phyloP scores from a whole-genome alignment of 1,140 invertebrate species.

The Brevipalpus yothersi region DNA sequence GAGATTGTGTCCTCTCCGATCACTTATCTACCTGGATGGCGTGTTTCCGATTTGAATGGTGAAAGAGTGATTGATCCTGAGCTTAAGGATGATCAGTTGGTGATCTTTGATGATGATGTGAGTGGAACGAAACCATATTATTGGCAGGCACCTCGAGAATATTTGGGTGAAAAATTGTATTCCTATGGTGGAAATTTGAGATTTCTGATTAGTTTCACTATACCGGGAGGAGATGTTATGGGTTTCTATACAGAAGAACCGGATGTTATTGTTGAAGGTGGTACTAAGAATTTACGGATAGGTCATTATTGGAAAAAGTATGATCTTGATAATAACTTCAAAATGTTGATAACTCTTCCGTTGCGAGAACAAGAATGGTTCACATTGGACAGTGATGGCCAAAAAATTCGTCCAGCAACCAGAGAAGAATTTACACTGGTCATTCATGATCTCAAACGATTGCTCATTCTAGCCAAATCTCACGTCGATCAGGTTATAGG shows the following conservation, averaged over 20 bases:
- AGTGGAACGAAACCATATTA: slow-evolving; percentile 43
- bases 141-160: slow-evolving; percentile 51
- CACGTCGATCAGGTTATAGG: slow-evolving; percentile 82
- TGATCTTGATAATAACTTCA: slow-evolving; percentile 14
- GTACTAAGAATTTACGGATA: slow-evolving; percentile 23
- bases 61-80: slow-evolving; percentile 14
- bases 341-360: slow-evolving; percentile 30
- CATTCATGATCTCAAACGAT: slow-evolving; percentile 44
- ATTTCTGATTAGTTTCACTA: slow-evolving; percentile 49
- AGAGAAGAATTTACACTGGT: slow-evolving; percentile 55
- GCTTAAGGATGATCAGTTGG: slow-evolving; percentile 16
- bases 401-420: slow-evolving; percentile 28
- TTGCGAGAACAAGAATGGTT: slow-evolving; percentile 48
- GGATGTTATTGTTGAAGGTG: slow-evolving; percentile 58
- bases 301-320: slow-evolving; percentile 35
- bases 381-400: slow-evolving; percentile 26
- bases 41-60: slow-evolving; percentile 19
- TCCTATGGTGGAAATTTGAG: slow-evolving; percentile 59
- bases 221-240: slow-evolving; percentile 61
- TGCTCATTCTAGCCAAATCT: slow-evolving; percentile 69
- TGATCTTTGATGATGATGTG: slow-evolving; percentile 31
- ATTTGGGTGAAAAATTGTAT: slow-evolving; percentile 29
- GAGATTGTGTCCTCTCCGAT: neutral
- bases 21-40: slow-evolving; percentile 16
- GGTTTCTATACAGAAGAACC: slow-evolving; percentile 54